These are phyloP conservation scores for Chymomyza caudatula DNA, from an alignment of 2,888 invertebrate genomes.

Conservation along the genomic window DNA sequence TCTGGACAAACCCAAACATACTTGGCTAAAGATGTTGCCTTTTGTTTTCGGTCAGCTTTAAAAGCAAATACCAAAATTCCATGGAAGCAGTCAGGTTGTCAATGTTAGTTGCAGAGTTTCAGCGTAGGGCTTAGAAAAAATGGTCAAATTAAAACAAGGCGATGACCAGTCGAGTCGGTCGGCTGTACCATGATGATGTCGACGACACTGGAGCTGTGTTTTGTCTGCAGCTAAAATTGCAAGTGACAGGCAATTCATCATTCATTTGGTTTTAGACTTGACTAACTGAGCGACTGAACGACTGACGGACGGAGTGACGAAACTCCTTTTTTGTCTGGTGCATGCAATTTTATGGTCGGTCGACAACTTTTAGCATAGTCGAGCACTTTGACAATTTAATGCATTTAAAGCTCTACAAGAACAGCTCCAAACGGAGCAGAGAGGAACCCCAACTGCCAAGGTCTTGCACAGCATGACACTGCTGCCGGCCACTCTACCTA, in stretches of 20 bases:
- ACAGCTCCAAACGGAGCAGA: constrained; percentile 17
- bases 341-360: constrained; percentile 58
- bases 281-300: constrained; percentile 32
- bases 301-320: constrained; percentile 12
- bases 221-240: constrained; percentile 70
- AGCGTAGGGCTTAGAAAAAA: background rate
- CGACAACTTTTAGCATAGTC: constrained; percentile 56
- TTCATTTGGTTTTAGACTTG: constrained; percentile 64
- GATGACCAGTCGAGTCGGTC: constrained; percentile 8
- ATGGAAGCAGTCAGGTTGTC: constrained; percentile 62
- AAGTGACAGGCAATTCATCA: constrained; percentile 74
- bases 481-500: background rate
- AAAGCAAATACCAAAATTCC: constrained; percentile 48
- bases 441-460: background rate
- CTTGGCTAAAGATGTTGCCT: constrained; percentile 30
- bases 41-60: background rate
- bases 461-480: constrained; percentile 11
- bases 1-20: constrained; percentile 36
- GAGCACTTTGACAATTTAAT: constrained; percentile 64
- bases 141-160: constrained; percentile 59
- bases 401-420: constrained; percentile 59
- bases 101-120: constrained; percentile 29
- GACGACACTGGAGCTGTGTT: constrained; percentile 47
- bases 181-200: constrained; percentile 33
- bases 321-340: constrained; percentile 57